Conservation (phyloP, 1,140 invertebrate species). For the Drosophila micromelanica region DNA sequence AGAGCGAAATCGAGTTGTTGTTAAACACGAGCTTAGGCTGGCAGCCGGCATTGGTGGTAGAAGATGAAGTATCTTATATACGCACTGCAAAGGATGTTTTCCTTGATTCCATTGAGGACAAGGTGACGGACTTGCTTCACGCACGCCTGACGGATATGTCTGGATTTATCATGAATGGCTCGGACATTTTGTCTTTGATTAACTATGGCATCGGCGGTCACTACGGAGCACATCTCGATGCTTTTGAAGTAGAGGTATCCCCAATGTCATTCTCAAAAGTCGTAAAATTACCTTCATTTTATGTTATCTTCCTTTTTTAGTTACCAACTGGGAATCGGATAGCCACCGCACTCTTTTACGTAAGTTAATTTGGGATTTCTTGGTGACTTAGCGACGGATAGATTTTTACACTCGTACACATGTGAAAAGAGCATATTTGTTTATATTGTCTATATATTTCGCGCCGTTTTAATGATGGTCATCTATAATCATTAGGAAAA, state of each 20-base stretch:
- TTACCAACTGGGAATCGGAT: too few species aligned
- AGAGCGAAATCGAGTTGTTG: conserved; percentile 94
- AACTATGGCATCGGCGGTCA: conserved; percentile 89
- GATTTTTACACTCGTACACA: too few species aligned
- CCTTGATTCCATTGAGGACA: conserved; percentile 88
- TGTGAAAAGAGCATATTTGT: too few species aligned
- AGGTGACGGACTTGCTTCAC: conserved; percentile 91
- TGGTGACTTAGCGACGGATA: too few species aligned
- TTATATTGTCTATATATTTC: too few species aligned
- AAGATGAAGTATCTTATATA: too few species aligned
- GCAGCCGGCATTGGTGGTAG: conserved; percentile 92
- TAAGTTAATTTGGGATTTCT: too few species aligned
- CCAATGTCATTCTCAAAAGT: not conserved
- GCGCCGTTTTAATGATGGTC: too few species aligned
- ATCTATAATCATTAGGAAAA: too few species aligned
- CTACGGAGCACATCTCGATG: conserved; percentile 88
- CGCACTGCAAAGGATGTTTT: conserved; percentile 94
- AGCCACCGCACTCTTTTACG: too few species aligned
- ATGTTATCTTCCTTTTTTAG: too few species aligned
- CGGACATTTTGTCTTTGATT: conserved; percentile 86
- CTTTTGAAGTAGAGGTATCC: conserved; percentile 70
- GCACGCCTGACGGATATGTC: conserved; percentile 90
- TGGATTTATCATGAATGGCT: conserved; percentile 82
- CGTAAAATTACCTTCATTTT: too few species aligned
- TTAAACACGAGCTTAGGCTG: conserved; percentile 93